Percentiles rank a stretch among this genome's conserved stretches.
phyloP scores from a whole-genome alignment of 2,797 vertebrate species.

The Megaceryle alcyon region DNA sequence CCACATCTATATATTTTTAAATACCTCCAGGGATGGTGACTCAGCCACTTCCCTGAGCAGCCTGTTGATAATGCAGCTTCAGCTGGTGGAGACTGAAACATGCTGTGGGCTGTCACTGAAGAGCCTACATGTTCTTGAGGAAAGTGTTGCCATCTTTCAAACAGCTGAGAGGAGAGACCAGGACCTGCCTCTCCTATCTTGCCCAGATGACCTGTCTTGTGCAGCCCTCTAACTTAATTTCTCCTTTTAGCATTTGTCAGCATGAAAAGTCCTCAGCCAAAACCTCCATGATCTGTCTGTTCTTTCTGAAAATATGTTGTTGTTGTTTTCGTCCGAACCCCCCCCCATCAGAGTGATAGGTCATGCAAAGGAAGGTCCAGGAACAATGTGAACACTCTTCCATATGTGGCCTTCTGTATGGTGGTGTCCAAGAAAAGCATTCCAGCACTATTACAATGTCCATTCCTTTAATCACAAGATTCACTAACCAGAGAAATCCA shows the following conservation, averaged over 20 bases:
- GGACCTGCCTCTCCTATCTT: not conserved
- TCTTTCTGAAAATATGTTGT: not conserved
- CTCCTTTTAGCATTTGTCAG: not conserved
- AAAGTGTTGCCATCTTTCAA: not conserved
- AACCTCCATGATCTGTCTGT: not conserved
- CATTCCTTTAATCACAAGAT: constrained; percentile 23
- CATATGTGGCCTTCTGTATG: not conserved
- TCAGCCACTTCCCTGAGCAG: not conserved
- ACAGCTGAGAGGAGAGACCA: not conserved
- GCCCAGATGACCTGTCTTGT: not conserved
- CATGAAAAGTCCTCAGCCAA: not conserved
- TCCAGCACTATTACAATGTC: not conserved
- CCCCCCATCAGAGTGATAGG: not conserved
- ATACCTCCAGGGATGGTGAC: not conserved
- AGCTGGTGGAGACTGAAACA: not conserved
- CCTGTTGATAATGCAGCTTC: not conserved
- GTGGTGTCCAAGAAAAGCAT: not conserved
- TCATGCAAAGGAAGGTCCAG: not conserved
- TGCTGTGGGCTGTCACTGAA: not conserved
- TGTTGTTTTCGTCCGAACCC: no score
- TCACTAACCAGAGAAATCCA: not conserved
- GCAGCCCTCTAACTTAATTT: not conserved
- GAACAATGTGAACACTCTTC: not conserved
- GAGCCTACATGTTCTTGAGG: not conserved
- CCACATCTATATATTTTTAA: not conserved